Evolutionary conservation across 2,113 vertebrate genomes (phyloP).

Genomic region (Clupea harengus): DNA sequence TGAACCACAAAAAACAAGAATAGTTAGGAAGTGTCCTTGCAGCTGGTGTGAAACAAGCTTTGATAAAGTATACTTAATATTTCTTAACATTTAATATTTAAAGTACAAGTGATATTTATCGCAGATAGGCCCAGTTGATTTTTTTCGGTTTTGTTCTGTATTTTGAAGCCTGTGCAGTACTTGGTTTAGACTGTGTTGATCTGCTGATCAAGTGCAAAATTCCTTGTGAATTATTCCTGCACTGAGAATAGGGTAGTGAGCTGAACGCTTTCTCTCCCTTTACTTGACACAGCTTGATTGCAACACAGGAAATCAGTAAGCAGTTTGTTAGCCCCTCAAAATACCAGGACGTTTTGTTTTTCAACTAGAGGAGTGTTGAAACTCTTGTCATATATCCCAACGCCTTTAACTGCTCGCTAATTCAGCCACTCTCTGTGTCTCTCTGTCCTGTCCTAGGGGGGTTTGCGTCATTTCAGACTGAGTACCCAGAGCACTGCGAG

Average conservation of each 20-base stretch:
- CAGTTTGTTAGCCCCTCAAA: background rate
- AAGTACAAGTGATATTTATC: background rate
- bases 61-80: background rate
- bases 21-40: background rate
- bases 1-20: background rate
- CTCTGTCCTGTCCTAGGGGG: constrained; percentile 72
- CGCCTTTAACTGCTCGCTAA: background rate
- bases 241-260: background rate
- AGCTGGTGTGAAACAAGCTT: background rate
- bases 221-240: background rate
- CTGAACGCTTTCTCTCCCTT: background rate
- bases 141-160: background rate
- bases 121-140: background rate
- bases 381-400: background rate
- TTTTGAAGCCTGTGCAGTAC: background rate
- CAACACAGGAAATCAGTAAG: constrained; percentile 17
- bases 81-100: background rate
- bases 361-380: background rate
- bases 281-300: background rate
- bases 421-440: background rate
- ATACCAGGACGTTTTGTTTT: constrained; percentile 23
- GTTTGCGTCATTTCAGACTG: constrained; percentile 82
- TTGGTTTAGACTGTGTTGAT: background rate
- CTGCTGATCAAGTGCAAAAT: background rate
- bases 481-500: constrained; percentile 84